phyloP scores from a whole-genome alignment of 2,113 vertebrate genomes.

The Lampris incognitus region DNA sequence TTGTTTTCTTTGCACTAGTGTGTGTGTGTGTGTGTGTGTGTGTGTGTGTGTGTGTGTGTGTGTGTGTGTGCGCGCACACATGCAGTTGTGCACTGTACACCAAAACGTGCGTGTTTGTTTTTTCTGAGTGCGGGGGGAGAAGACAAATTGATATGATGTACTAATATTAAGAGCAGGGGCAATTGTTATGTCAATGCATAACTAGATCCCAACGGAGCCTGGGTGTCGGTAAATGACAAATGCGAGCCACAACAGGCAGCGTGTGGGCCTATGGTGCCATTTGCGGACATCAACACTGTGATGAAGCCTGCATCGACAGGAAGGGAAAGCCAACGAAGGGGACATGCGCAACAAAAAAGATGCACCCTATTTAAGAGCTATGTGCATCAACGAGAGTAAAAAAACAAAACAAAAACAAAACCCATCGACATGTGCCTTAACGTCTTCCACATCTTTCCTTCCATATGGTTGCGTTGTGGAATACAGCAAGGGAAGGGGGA shows the following conservation, averaged over 20 bases:
- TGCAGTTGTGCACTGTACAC: not conserved
- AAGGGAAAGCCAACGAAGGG: conserved; percentile 21
- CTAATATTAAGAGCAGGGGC: not conserved
- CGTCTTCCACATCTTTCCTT: conserved; percentile 62
- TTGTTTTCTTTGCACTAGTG: not conserved
- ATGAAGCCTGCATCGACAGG: conserved; percentile 10
- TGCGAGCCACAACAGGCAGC: conserved; percentile 56
- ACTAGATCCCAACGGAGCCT: conserved; percentile 17
- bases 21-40: not conserved
- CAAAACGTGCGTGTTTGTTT: not conserved
- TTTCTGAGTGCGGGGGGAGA: not conserved
- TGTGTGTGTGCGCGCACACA: not conserved
- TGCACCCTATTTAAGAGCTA: conserved; percentile 32
- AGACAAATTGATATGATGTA: not conserved
- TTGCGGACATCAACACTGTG: conserved; percentile 19
- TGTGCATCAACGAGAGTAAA: conserved; percentile 52
- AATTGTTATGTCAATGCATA: not conserved
- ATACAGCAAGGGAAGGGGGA: conserved; percentile 56
- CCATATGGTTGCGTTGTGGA: conserved; percentile 55
- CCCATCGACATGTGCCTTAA: conserved; percentile 28
- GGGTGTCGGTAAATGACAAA: conserved; percentile 37
- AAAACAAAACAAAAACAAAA: not conserved
- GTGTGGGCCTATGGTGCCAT: conserved; percentile 37
- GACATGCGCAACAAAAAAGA: conserved; percentile 37
- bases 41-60: not conserved